phyloP scores from a whole-genome alignment of 35 echinoderm and acorn worm genomes.

The Lytechinus pictus region DNA sequence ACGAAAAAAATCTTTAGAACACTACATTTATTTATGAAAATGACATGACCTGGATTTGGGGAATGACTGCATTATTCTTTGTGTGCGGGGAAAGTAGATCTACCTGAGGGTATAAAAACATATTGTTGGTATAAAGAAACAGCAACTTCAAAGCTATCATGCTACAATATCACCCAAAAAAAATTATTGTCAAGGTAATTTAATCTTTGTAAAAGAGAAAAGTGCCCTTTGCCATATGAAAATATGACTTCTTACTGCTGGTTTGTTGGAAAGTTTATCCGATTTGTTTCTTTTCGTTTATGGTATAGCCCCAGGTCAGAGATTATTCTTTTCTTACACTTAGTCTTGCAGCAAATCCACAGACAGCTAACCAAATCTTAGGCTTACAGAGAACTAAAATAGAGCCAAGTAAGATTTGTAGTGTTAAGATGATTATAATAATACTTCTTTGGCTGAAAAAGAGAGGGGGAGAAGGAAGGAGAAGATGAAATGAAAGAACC shows the following conservation, averaged over 20 bases:
- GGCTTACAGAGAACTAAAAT: background rate
- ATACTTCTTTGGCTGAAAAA: background rate
- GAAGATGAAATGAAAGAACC: background rate
- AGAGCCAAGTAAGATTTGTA: background rate
- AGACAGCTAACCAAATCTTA: background rate
- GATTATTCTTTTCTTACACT: background rate
- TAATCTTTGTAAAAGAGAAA: background rate
- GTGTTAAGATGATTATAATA: background rate
- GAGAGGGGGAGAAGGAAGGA: background rate
- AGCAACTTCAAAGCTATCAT: conserved; percentile 1
- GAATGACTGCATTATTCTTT: background rate
- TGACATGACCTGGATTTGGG: background rate
- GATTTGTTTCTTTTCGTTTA: background rate
- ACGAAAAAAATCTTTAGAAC: too few species aligned
- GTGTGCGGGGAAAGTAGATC: background rate
- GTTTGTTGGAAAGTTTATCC: background rate
- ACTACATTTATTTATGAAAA: background rate
- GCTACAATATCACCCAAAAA: background rate
- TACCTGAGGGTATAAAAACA: background rate
- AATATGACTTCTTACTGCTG: background rate
- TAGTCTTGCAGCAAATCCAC: background rate
- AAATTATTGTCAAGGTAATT: background rate
- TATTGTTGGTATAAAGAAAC: background rate
- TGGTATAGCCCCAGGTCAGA: background rate
- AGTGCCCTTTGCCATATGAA: background rate